A percentile compares a stretch with the other conserved stretches of the same genome.
These are phyloP conservation scores for Medauroidea extradentata DNA, from an alignment of 1,140 invertebrate genomes.

Conservation along the genomic window DNA sequence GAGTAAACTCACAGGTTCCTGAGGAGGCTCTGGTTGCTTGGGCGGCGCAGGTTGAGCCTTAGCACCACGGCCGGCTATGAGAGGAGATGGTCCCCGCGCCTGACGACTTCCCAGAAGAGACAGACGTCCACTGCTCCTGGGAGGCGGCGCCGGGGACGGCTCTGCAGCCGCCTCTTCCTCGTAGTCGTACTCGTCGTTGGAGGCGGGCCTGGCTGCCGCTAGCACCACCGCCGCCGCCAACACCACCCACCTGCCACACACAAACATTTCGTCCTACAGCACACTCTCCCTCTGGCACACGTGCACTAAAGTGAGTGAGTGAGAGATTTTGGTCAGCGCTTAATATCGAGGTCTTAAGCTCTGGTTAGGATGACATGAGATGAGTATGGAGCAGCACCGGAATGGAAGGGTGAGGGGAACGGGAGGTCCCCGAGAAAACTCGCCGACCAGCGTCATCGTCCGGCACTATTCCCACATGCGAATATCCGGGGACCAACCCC, in stretches of 20 bases:
- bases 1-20: not conserved
- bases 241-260: not conserved
- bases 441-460: too few species aligned
- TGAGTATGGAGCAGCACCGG: too few species aligned
- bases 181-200: slow-evolving; percentile 1
- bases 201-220: not conserved
- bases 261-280: too few species aligned
- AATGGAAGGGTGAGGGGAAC: too few species aligned
- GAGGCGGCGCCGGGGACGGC: not conserved
- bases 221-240: not conserved
- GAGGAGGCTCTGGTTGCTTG: not conserved
- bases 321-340: too few species aligned
- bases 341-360: too few species aligned
- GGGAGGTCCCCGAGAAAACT: too few species aligned
- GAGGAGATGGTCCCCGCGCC: slow-evolving; percentile 2
- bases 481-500: too few species aligned
- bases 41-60: not conserved
- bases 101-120: not conserved
- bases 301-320: too few species aligned
- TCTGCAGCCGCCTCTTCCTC: not conserved
- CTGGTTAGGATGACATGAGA: too few species aligned
- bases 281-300: too few species aligned
- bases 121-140: not conserved
- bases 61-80: not conserved
- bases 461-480: too few species aligned